Evolutionary conservation across 2,797 vertebrate species (phyloP), one percentile per base, ranked within the genome.

Genomic region (Typhlichthys eigenmanni): DNA sequence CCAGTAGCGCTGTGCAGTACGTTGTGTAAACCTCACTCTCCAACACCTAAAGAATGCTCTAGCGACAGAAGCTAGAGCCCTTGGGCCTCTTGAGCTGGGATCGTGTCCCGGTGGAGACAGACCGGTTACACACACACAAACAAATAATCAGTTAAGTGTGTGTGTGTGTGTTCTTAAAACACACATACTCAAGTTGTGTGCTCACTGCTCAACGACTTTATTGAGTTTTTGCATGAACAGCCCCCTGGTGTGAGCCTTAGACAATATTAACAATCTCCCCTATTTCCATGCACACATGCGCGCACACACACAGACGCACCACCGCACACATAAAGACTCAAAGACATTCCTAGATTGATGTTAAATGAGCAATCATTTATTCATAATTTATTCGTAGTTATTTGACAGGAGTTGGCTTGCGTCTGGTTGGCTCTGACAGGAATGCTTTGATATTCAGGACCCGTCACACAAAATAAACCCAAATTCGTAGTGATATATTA

Each of bases 381-480:
- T 69, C 62, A 49, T 71, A 0, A 71, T 70, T 72, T 29, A 58
- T 71, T 68, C 60, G 13, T 13, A 34, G 4, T 45, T 0, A 2
- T 60, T 54, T n/a, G 46, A 16, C 2, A 69, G 68, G 17, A 63
- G 57, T 13, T 29, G 8, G 34, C 34, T 50, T 38, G 19, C 29
- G 57, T 58, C 64, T 63, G 67, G 50, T 60, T 0, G 0, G 32
- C 60, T 71, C 62, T 53, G 64, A 76, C 74, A 61, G 52, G 34
- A 74, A 49, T 60, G 62, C 11, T 62, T 50, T 47, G 32, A 55
- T 46, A 47, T 72, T 78, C 67, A 59, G 67, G 75, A 53, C 7
- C 34, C 7, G 3, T 38, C 34, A 38, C 8, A 38, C 1, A 8
- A 49, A 58, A 48, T 66, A 56, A 79, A 78, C 70, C 38, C 24